Base-by-base conservation (phyloP, 2,113 vertebrate genomes). In the Gopherus flavomarginatus region DNA sequence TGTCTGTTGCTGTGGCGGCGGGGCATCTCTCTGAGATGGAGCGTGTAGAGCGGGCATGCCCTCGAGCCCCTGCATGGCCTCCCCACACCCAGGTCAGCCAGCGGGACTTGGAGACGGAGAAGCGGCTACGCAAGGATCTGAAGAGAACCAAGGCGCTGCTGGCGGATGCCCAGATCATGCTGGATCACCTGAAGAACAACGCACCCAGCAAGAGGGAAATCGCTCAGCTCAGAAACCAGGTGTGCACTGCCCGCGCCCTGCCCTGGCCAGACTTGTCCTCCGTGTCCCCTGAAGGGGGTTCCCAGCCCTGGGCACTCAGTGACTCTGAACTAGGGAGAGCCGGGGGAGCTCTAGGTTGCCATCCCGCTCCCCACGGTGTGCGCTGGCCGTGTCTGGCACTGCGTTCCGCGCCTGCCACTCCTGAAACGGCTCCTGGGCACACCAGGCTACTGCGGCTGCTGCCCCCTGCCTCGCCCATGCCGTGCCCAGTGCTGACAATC, bases 121-220 rank as follows among this genome's bases (percentile, higher is more conserved):
- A 99, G 90, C 98, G 99, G 49, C 98, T 99, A 88, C 98, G 99
- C 94, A 99, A 99, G 88, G 99, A 99, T 95, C 98, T 99, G 97
- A 99, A 99, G 97, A 99, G 99, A 95, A 99, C 99, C 4, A 99
- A 99, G 93, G 99, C 99, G 0, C 98, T 99, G 94, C 96, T 99
- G 93, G 99, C 99, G 0, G 99, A 99, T 0, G 99, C 99, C 0
- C 99, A 99, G 98, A 99, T 99, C 98, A 99, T 99, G 99, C 97
- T 99, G 97, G 99, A 99, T 96, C 99, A 99, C 98, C 98, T 99
- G 87, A 99, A 99, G 97, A 99, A 99, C 98, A 99, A 99, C 0
- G 99, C 99, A 0, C 99, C 99, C 90, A 99, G 99, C 98, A 99
- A 99, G 97, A 98, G 99, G 96, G 99, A 99, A 98, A 99, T 99